These are phyloP conservation scores for Bombyx huttoni DNA, from an alignment of 2,888 invertebrate genomes.

Conservation along the genomic window DNA sequence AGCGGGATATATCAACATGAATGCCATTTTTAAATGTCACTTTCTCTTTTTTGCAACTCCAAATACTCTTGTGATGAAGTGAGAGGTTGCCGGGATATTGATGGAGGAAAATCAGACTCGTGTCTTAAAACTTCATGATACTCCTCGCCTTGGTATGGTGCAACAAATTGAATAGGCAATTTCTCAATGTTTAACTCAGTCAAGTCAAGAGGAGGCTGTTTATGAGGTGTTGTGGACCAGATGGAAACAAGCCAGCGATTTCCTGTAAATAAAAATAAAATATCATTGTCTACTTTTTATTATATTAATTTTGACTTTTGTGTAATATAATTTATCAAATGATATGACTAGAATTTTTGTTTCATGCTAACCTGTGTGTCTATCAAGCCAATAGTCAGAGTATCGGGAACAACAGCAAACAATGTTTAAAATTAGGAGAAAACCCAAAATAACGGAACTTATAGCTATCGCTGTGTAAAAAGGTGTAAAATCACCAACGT, in stretches of 20 bases:
- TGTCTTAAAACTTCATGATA: conserved; percentile 30
- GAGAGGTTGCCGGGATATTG: conserved; percentile 47
- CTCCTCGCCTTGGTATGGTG: conserved; percentile 32
- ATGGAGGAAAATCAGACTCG: conserved; percentile 31
- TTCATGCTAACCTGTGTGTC: conserved; percentile 79
- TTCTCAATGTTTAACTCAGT: conserved; percentile 77
- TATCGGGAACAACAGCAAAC: conserved; percentile 86
- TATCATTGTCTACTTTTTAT: not conserved
- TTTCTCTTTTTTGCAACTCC: conserved; percentile 83
- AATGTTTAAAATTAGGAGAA: conserved; percentile 82
- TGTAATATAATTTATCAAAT: not conserved
- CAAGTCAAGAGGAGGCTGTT: conserved; percentile 85
- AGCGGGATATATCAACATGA: conserved; percentile 85
- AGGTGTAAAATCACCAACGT: conserved; percentile 81
- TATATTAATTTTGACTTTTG: not conserved
- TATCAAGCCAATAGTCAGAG: conserved; percentile 85
- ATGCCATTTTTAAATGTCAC: conserved; percentile 85
- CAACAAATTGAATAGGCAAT: conserved; percentile 36
- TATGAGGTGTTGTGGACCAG: conserved; percentile 87
- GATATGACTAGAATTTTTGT: not conserved
- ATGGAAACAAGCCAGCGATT: conserved; percentile 88
- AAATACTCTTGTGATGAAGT: conserved; percentile 68
- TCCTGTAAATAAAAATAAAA: conserved; percentile 56
- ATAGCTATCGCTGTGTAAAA: conserved; percentile 88
- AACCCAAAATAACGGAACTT: conserved; percentile 79